Percentiles rank a stretch among this genome's conserved stretches.
phyloP scores from a whole-genome alignment of 2,888 invertebrate genomes.

The Ephialtes manifestator region DNA sequence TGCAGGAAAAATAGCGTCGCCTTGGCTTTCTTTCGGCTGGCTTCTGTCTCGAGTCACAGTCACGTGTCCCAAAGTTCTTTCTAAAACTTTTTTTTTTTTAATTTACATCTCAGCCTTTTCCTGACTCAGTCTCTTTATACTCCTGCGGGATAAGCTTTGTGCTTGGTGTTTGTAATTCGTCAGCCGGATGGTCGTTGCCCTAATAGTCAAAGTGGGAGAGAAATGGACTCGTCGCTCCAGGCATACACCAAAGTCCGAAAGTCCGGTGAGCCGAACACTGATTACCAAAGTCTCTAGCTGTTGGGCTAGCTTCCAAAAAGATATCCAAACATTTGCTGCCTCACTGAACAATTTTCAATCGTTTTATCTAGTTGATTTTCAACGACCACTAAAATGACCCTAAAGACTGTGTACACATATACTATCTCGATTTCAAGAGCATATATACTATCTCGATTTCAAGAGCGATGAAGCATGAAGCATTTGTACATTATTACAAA shows the following conservation, averaged over 20 bases:
- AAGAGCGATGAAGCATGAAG: not conserved
- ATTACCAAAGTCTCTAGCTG: conserved; percentile 2
- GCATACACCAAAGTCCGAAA: conserved; percentile 3
- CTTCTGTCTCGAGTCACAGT: conserved; percentile 19
- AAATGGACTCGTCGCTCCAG: conserved; percentile 4
- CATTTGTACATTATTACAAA: not conserved
- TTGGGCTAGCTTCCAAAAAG: not conserved
- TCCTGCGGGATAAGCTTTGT: not conserved
- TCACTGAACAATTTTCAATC: not conserved
- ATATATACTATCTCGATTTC: too few species aligned
- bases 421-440: too few species aligned
- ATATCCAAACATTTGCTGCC: not conserved
- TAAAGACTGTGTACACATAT: not conserved
- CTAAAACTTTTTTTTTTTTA: conserved; percentile 6
- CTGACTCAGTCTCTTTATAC: not conserved
- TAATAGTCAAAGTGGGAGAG: not conserved
- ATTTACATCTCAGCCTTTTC: not conserved
- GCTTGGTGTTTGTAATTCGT: not conserved
- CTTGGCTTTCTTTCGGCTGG: conserved; percentile 75
- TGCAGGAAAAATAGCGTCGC: conserved; percentile 75
- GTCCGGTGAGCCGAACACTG: conserved; percentile 13
- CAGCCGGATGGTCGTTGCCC: not conserved
- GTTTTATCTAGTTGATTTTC: not conserved
- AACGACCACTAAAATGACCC: not conserved
- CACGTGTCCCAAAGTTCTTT: conserved; percentile 54